Percentiles rank a stretch among this genome's conserved stretches.
Evolutionary conservation across 2,113 vertebrate genomes (phyloP).

Genomic region (Phalacrocorax carbo): DNA sequence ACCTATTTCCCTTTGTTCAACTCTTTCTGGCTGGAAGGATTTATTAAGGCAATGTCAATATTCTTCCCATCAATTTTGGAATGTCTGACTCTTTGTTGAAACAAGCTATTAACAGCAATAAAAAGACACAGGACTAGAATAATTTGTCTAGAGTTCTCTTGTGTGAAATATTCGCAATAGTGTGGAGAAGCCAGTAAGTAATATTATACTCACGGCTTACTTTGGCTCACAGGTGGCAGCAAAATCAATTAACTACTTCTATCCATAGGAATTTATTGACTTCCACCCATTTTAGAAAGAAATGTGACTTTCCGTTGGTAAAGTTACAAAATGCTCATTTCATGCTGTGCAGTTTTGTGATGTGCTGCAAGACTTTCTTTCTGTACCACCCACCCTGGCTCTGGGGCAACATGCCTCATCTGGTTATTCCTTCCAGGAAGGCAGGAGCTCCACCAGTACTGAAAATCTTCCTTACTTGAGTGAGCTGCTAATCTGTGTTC

Average conservation of each 20-base stretch:
- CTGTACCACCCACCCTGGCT: background rate
- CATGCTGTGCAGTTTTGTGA: background rate
- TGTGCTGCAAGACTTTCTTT: background rate
- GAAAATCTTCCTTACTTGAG: background rate
- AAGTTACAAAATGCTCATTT: background rate
- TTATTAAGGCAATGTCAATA: slow-evolving; percentile 66
- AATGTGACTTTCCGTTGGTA: background rate
- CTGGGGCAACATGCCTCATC: background rate
- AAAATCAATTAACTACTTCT: slow-evolving; percentile 71
- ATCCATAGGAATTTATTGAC: slow-evolving; percentile 59
- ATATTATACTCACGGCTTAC: slow-evolving; percentile 25
- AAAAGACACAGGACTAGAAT: slow-evolving; percentile 64
- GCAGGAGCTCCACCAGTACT: background rate
- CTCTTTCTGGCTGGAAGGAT: slow-evolving; percentile 60
- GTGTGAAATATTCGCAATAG: slow-evolving; percentile 35
- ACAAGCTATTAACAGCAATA: slow-evolving; percentile 69
- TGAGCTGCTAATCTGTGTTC: background rate
- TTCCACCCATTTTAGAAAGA: slow-evolving; percentile 44
- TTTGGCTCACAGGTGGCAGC: slow-evolving; percentile 60
- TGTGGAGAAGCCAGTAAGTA: slow-evolving; percentile 50
- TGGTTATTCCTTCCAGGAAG: background rate
- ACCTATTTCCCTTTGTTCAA: slow-evolving; percentile 58
- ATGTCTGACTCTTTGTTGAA: slow-evolving; percentile 66
- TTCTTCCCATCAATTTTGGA: slow-evolving; percentile 65
- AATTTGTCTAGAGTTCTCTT: slow-evolving; percentile 66